Percentiles rank a stretch among this genome's conserved stretches.
Conservation (phyloP, 2,797 vertebrate species). For the Xenopus petersii region DNA sequence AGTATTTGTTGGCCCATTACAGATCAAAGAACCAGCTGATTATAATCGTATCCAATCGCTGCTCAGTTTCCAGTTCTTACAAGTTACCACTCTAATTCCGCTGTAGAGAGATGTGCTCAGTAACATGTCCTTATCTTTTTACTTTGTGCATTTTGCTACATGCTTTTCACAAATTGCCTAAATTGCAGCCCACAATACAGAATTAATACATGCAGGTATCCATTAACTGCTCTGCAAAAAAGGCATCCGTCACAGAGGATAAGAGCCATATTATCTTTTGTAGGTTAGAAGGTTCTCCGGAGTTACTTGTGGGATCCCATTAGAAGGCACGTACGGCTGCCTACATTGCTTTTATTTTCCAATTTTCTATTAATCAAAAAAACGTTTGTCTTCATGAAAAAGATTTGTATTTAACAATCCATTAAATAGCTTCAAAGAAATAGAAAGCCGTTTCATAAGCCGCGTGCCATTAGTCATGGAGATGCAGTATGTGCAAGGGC, state of each 20-base stretch:
- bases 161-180: constrained; percentile 24
- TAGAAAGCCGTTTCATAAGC: constrained; percentile 56
- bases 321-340: constrained; percentile 64
- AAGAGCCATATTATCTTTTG: constrained; percentile 59
- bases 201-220: constrained; percentile 27
- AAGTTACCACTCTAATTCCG: too few relatives aligned
- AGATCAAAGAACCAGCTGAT: too few relatives aligned
- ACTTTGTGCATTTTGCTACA: neutral
- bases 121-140: too few relatives aligned
- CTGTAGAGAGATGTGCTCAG: too few relatives aligned
- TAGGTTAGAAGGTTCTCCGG: constrained; percentile 65
- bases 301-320: constrained; percentile 67
- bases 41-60: too few relatives aligned
- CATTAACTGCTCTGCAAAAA: constrained; percentile 19
- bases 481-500: constrained; percentile 63
- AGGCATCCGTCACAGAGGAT: too few relatives aligned
- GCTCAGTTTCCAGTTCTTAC: too few relatives aligned
- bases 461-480: constrained; percentile 54
- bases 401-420: constrained; percentile 63
- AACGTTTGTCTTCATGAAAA: constrained; percentile 69
- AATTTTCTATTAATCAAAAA: constrained; percentile 70
- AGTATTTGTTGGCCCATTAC: too few relatives aligned
- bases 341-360: constrained; percentile 63
- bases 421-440: constrained; percentile 76
- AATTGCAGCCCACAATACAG: constrained; percentile 24